phyloP scores from a whole-genome alignment of 2,797 vertebrate genomes.

The Eidolon dupreanum region DNA sequence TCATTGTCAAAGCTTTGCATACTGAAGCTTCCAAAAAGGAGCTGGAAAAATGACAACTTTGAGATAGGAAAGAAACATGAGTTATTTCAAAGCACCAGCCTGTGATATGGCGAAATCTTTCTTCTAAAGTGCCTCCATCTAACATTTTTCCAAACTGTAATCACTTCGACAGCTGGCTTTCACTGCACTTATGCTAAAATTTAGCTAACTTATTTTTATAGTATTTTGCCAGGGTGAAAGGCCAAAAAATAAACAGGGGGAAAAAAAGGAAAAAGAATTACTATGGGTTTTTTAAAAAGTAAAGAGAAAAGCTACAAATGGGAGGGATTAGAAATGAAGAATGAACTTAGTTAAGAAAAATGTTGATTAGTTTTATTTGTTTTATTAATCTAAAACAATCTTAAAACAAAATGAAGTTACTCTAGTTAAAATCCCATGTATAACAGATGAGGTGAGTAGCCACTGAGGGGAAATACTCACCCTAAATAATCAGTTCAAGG shows the following conservation, averaged over 20 bases:
- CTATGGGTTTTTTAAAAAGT: neutral
- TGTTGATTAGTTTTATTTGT: neutral
- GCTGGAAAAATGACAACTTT: slow-evolving; percentile 44
- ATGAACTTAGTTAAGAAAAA: slow-evolving; percentile 48
- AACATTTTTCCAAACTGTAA: slow-evolving; percentile 14
- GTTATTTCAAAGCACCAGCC: slow-evolving; percentile 50
- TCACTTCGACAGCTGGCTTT: slow-evolving; percentile 35
- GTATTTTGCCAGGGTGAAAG: slow-evolving; percentile 36
- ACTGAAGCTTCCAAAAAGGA: slow-evolving; percentile 37
- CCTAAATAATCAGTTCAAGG: neutral
- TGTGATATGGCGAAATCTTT: neutral
- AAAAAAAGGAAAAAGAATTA: neutral
- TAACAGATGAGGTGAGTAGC: neutral
- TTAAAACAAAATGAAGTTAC: slow-evolving; percentile 6
- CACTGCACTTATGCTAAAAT: slow-evolving; percentile 35
- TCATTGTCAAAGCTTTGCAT: slow-evolving; percentile 65
- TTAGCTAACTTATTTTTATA: slow-evolving; percentile 56
- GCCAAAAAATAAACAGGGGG: neutral
- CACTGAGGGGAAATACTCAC: neutral
- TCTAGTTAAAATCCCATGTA: neutral
- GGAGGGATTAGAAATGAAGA: neutral
- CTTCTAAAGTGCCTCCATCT: neutral
- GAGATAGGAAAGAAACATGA: slow-evolving; percentile 47
- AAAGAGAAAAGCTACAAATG: slow-evolving; percentile 31
- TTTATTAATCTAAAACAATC: neutral